These are phyloP conservation scores for Myanophis thanlyinensis DNA, from an alignment of 2,113 vertebrate genomes.

Conservation along the genomic window DNA sequence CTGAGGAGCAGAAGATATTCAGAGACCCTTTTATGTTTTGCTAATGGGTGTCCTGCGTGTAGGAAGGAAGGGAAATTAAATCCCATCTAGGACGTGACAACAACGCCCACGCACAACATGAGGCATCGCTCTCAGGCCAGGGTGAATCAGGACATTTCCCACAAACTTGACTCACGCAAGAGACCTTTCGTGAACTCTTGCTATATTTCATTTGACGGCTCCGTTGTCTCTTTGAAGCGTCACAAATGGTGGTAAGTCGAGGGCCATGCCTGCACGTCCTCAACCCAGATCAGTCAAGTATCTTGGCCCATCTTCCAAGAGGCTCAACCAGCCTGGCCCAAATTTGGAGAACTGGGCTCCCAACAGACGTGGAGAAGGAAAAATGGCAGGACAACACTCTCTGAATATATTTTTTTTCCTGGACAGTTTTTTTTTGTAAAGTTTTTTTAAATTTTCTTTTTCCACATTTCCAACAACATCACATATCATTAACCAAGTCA, in stretches of 20 bases:
- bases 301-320: not conserved
- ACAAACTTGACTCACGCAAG: no score
- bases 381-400: no score
- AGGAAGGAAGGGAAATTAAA: not conserved
- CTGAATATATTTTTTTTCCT: no score
- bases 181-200: not conserved
- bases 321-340: not conserved
- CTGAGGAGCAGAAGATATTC: no score
- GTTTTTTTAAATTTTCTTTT: no score
- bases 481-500: no score
- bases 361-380: not conserved
- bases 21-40: rapidly evolving
- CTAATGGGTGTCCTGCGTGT: not conserved
- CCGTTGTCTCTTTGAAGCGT: no score
- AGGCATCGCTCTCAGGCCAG: not conserved
- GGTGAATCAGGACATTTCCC: not conserved
- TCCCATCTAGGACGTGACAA: not conserved
- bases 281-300: not conserved
- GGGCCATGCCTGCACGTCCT: no score
- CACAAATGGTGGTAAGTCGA: no score
- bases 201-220: not conserved
- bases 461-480: no score
- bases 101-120: not conserved
- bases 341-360: not conserved
- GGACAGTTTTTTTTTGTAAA: no score